Base-by-base conservation (phyloP, 2,888 invertebrate genomes). In the Meteorus cinctellus region DNA sequence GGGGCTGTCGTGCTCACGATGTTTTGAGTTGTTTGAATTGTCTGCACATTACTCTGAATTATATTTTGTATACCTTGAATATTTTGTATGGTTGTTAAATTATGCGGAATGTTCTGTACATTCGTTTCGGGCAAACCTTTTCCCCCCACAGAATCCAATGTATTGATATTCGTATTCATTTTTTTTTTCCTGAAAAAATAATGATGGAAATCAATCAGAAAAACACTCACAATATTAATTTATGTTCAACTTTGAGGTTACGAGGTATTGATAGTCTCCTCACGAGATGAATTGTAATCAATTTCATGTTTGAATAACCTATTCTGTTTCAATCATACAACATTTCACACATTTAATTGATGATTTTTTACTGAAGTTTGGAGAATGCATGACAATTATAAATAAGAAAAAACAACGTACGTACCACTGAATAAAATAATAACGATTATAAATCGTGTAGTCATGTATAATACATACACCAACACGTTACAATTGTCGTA, bases 61-160 rank as follows among this genome's bases (percentile, higher is more conserved):
- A 87, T 83, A 81, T 83, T 86, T 72, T 86, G 87, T 66, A 86
- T 82, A 72, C 66, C 84, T 59, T 85, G 86, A 65, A 86, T 81
- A 76, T 75, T 86, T 36, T 88, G 86, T 71, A 89, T 87, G 1
- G 87, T 86, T 31, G 89, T 87, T 60, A 89, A 80, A 77, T 86
- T 86, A 67, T 88, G 89, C 2, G 86, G 81, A 27, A 86, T 80
- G 24, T 81, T 84, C 78, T 89, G 87, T 27, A 86, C 81, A 16
- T 81, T 82, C 4, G 83, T 81, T 60, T 89, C 89, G 6, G 87
- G 81, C 34, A 83, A 62, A 80, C 82, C 83, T 77, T 89, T 89
- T 31, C 89, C 89, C 55, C 84, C 84, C 78, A 83, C 78, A 59
- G 82, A 82, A 62, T 85, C 86, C 76, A 81, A 65, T 27, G 84